Evolutionary conservation across 2,888 invertebrate species (phyloP), one percentile per base, ranked within the genome.

Genomic region (Melieria picta): DNA sequence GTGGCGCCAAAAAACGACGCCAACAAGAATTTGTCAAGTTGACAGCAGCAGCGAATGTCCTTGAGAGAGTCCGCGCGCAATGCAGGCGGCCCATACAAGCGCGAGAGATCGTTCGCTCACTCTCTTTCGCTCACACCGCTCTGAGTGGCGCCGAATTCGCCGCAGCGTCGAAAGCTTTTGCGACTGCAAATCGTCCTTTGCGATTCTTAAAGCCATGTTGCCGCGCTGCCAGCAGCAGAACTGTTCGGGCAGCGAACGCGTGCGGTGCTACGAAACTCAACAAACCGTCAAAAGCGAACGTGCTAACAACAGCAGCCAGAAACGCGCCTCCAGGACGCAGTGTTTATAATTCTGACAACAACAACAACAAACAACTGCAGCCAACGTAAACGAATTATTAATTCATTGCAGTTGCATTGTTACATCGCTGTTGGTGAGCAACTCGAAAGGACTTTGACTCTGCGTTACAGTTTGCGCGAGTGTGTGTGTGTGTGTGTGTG

Each of bases 181-280:
- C 45, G 47, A 7, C 42, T 43, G 42, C 11, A 30, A 30, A 30
- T 30, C 30, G 30, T 30, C 30, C 30, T 30, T 30, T 30, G 30
- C 58, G 47, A 63, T 57, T 74, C 71, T 71, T 67, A 73, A 73
- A 78, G 75, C 65, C 79, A 77, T 79, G 55, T 65, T 76, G 73
- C 50, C 10, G 30, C 16, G 65, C 50, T 48, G 60, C 47, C 60
- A 63, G 48, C 62, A 65, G 63, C 73, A 82, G 83, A 82, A 79
- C 77, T 77, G 77, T 75, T 80, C 78, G 82, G 79, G 76, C 79
- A 77, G 80, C 77, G 79, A 76, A 78, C 80, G 82, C 79, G 82
- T 82, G 75, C 82, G 81, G 81, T 82, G 78, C 79, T 16, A 43
- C 66, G 66, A 7, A 42, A 43, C 30, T 30, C 16, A 58, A 58